Conservation (phyloP, 1,140 invertebrate species). For the Mamestra configurata region DNA sequence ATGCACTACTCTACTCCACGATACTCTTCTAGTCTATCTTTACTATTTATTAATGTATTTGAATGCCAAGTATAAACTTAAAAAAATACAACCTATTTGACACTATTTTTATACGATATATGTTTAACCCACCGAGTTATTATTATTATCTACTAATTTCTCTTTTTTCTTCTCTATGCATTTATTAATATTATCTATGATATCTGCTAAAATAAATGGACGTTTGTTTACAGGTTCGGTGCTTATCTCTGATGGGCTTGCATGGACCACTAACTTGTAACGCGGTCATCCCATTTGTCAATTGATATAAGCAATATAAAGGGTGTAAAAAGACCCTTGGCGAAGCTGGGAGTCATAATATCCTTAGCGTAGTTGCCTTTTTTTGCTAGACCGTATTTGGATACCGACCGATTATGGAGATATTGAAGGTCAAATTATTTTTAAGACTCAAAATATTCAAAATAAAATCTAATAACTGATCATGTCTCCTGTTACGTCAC, state of each 20-base stretch:
- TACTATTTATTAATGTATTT: not conserved
- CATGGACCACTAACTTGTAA: conserved; percentile 77
- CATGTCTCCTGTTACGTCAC: no score
- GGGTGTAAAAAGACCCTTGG: not conserved
- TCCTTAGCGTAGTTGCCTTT: no score
- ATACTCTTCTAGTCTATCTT: not conserved
- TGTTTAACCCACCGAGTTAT: conserved; percentile 7
- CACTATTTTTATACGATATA: not conserved
- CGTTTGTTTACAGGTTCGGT: conserved; percentile 80
- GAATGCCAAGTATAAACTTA: not conserved
- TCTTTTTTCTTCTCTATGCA: not conserved
- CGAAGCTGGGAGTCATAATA: not conserved
- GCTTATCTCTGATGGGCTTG: conserved; percentile 83
- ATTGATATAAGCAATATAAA: conserved; percentile 51
- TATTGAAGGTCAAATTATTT: no score
- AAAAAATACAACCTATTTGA: not conserved
- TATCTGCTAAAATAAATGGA: conserved; percentile 50
- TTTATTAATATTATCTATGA: not conserved
- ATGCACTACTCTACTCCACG: not conserved
- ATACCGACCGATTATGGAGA: no score
- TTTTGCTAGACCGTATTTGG: no score
- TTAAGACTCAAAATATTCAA: no score
- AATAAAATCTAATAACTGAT: no score
- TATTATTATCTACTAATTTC: not conserved
- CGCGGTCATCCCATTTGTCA: conserved; percentile 47